These are phyloP conservation scores for Pituophis catenifer DNA, from an alignment of 2,113 vertebrate species.

Conservation along the genomic window DNA sequence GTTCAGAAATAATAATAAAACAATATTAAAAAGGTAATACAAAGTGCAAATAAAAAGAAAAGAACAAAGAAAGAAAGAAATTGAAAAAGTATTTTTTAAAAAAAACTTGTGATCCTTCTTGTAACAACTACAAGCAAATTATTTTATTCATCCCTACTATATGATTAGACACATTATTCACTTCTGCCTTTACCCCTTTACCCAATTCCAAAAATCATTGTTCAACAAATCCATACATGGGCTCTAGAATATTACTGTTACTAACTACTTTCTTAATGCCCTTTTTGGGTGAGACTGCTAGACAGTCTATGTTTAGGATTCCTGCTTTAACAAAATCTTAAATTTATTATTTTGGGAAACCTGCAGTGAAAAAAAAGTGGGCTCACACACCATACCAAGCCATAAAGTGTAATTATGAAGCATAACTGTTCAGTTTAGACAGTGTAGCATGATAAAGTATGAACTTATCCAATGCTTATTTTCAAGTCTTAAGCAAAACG, in stretches of 20 bases:
- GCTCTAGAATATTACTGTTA: not conserved
- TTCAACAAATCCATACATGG: not conserved
- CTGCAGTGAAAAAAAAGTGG: not conserved
- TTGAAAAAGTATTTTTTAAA: not conserved
- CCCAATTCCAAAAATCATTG: not conserved
- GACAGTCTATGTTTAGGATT: not conserved
- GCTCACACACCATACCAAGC: not conserved
- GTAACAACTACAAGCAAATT: not conserved
- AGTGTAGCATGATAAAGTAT: not conserved
- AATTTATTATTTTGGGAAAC: not conserved
- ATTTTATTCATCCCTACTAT: not conserved
- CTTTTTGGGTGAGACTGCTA: not conserved
- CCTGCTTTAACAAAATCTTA: not conserved
- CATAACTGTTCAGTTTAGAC: not conserved
- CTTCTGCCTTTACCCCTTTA: not conserved
- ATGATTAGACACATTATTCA: not conserved
- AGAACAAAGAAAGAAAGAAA: not conserved
- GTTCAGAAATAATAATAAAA: not conserved
- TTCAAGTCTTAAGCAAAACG: not conserved
- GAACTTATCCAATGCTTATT: not conserved
- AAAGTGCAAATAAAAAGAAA: not conserved
- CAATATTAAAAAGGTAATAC: not conserved
- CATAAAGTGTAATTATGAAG: not conserved
- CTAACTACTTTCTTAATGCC: not conserved
- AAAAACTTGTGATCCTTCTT: not conserved